phyloP scores from a whole-genome alignment of 2,113 vertebrate genomes.

The Ictidomys tridecemlineatus region DNA sequence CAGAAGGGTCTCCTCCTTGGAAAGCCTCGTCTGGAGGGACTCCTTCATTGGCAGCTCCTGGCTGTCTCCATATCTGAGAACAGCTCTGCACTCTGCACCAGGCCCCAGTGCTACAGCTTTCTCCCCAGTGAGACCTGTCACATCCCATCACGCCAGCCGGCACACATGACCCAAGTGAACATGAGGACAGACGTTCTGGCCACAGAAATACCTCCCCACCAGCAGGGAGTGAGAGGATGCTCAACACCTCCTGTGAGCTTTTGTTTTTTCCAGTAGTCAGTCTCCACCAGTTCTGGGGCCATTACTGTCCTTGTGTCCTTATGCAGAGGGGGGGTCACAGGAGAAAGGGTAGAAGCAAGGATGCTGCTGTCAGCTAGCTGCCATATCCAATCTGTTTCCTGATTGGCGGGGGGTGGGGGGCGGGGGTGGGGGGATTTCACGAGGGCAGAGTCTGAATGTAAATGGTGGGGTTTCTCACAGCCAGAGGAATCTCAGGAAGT shows the following conservation, averaged over 20 bases:
- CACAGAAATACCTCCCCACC: slow-evolving; percentile 52
- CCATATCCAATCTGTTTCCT: neutral
- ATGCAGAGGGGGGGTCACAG: neutral
- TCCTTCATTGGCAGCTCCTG: neutral
- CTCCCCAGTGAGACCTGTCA: slow-evolving; percentile 73
- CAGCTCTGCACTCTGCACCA: neutral
- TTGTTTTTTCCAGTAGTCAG: slow-evolving; percentile 54
- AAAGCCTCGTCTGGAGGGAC: neutral
- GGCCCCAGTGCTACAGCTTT: neutral
- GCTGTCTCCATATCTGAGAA: neutral
- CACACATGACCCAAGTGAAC: slow-evolving; percentile 50
- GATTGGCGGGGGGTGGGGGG: rapidly evolving
- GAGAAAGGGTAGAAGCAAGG: neutral
- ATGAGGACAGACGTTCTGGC: slow-evolving; percentile 53
- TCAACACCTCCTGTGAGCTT: slow-evolving; percentile 54
- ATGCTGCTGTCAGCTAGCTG: neutral
- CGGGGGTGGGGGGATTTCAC: neutral
- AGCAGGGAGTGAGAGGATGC: slow-evolving; percentile 14
- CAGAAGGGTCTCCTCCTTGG: slow-evolving; percentile 40
- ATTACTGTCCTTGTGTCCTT: neutral
- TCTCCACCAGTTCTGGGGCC: slow-evolving; percentile 5
- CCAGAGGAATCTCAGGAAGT: slow-evolving; percentile 49
- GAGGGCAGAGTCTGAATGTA: neutral
- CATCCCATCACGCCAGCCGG: slow-evolving; percentile 75
- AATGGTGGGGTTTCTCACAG: slow-evolving; percentile 15